These are phyloP conservation scores for Malachius bipustulatus DNA, from an alignment of 2,888 invertebrate species.

Conservation along the genomic window DNA sequence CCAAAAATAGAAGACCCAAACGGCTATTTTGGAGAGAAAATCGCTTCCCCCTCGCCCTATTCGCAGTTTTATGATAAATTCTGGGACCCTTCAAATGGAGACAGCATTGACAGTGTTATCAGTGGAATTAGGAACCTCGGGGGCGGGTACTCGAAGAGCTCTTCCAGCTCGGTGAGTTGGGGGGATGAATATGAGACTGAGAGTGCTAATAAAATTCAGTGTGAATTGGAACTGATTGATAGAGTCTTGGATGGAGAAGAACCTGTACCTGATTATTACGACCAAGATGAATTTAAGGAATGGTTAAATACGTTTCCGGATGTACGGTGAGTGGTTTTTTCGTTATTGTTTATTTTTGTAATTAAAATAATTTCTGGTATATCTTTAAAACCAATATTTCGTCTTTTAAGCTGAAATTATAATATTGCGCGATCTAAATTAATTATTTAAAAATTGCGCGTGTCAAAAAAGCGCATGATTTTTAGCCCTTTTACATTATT, in stretches of 20 bases:
- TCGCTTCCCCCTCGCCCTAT: neutral
- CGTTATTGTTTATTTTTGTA: too few relatives aligned
- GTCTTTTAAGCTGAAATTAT: too few relatives aligned
- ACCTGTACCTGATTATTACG: conserved; percentile 38
- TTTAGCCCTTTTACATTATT: too few relatives aligned
- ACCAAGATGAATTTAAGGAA: conserved; percentile 46
- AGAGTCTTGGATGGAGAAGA: conserved; percentile 45
- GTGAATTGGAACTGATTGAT: conserved; percentile 46
- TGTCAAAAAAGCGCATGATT: conserved; percentile 1
- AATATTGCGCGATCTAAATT: too few relatives aligned
- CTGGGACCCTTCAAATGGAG: neutral
- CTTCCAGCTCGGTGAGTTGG: conserved; percentile 39
- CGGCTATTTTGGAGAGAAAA: neutral
- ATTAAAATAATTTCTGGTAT: too few relatives aligned
- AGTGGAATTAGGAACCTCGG: conserved; percentile 1
- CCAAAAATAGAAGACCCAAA: neutral
- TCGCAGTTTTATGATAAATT: neutral
- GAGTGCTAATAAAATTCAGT: conserved; percentile 39
- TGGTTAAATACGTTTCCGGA: conserved; percentile 48
- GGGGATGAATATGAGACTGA: conserved; percentile 42
- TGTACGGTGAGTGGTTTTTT: conserved; percentile 39
- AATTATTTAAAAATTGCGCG: neutral
- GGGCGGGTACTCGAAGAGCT: conserved; percentile 27
- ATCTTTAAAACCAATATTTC: too few relatives aligned
- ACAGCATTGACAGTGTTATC: neutral